Evolutionary conservation across 2,113 vertebrate genomes (phyloP).

Genomic region (Sinosuthora webbiana): DNA sequence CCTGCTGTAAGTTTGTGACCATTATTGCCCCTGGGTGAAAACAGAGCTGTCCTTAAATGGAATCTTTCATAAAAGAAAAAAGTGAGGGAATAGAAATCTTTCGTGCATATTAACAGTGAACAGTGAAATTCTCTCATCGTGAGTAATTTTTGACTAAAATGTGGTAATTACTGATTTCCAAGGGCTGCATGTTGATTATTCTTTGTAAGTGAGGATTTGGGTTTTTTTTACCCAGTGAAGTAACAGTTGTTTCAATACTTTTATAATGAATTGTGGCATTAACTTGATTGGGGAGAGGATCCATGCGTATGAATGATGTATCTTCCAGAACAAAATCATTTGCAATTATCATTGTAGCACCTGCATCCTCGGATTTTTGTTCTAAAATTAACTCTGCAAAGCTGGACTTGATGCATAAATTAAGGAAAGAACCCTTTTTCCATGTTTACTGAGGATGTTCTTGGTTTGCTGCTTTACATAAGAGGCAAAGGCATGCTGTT

Average conservation of each 20-base stretch:
- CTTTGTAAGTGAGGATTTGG: background rate
- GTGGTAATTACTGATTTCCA: background rate
- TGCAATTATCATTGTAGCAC: background rate
- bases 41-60: fast-evolving
- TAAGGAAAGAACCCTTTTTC: background rate
- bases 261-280: background rate
- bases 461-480: background rate
- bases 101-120: background rate
- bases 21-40: background rate
- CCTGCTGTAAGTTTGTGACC: background rate
- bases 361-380: background rate
- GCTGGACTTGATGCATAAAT: background rate
- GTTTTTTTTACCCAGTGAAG: background rate
- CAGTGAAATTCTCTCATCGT: background rate
- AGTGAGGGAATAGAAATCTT: background rate
- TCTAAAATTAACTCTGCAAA: background rate
- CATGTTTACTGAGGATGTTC: background rate
- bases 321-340: background rate
- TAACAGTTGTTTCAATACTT: background rate
- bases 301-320: background rate
- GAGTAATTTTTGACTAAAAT: background rate
- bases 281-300: background rate
- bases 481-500: background rate
- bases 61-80: background rate
- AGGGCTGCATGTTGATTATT: background rate